A percentile compares a stretch with the other conserved stretches of the same genome.
Conservation (phyloP, 2,888 invertebrate genomes). For the Ophion slaviceki region DNA sequence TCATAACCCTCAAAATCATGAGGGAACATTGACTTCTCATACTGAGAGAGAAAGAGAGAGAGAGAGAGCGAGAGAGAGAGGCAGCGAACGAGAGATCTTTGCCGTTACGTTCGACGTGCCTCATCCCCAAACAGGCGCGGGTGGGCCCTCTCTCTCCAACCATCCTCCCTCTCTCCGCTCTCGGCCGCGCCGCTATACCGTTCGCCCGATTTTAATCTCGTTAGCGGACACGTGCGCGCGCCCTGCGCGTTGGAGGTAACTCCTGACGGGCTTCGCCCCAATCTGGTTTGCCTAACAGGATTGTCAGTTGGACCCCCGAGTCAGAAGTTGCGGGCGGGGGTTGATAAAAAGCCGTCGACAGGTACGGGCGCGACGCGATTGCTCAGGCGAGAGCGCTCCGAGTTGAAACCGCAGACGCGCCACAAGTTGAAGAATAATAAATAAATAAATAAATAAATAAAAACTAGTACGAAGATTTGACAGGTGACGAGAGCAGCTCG, state of each 20-base stretch:
- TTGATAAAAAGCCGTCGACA: slow-evolving; percentile 85
- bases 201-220: slow-evolving; percentile 87
- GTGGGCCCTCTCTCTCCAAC: slow-evolving; percentile 79
- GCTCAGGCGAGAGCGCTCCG: slow-evolving; percentile 73
- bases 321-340: slow-evolving; percentile 83
- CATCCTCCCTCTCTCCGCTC: slow-evolving; percentile 8
- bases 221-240: slow-evolving; percentile 88
- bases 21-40: slow-evolving; percentile 12
- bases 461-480: not conserved
- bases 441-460: not conserved
- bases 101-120: slow-evolving; percentile 87
- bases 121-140: slow-evolving; percentile 83
- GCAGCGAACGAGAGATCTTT: slow-evolving; percentile 15
- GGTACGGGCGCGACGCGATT: slow-evolving; percentile 78
- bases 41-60: not conserved
- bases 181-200: slow-evolving; percentile 82
- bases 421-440: not conserved
- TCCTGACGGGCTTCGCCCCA: slow-evolving; percentile 87
- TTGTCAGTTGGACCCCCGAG: slow-evolving; percentile 84
- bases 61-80: slow-evolving; percentile 13
- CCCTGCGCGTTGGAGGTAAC: slow-evolving; percentile 68
- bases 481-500: not conserved
- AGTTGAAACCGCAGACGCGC: slow-evolving; percentile 58
- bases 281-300: slow-evolving; percentile 92
- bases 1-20: slow-evolving; percentile 16